phyloP scores from a whole-genome alignment of 2,797 vertebrate species.

The Siniperca undulata region DNA sequence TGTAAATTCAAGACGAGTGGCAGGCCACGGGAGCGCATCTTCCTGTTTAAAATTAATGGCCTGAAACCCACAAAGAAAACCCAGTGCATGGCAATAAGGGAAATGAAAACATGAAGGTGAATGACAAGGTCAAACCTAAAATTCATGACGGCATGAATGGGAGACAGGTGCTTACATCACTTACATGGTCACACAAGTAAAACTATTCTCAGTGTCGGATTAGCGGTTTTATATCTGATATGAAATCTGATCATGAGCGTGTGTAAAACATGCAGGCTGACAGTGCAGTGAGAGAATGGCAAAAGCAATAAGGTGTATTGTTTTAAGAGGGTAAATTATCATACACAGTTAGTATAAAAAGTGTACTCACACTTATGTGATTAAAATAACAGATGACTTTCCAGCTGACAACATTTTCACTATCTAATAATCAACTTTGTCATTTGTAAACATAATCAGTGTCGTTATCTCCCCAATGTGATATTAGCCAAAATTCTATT shows the following conservation, averaged over 20 bases:
- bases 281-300: background rate
- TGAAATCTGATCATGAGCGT: background rate
- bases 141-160: slow-evolving; percentile 6
- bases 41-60: slow-evolving; percentile 34
- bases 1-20: slow-evolving; percentile 41
- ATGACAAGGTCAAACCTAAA: slow-evolving; percentile 33
- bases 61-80: slow-evolving; percentile 37
- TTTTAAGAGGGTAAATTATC: background rate
- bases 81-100: slow-evolving; percentile 14
- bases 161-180: slow-evolving; percentile 13
- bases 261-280: slow-evolving; percentile 28
- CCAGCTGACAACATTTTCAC: background rate
- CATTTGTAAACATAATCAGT: background rate
- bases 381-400: background rate
- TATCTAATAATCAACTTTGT: background rate
- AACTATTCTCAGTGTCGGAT: background rate
- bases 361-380: background rate
- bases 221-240: background rate
- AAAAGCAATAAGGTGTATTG: background rate
- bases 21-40: slow-evolving; percentile 37
- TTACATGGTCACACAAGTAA: background rate
- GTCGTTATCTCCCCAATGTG: too few relatives aligned
- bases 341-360: background rate
- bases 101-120: slow-evolving; percentile 29
- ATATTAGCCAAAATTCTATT: background rate